Evolutionary conservation across 2,113 vertebrate genomes (phyloP).

Genomic region (Eupsittula cactorum): DNA sequence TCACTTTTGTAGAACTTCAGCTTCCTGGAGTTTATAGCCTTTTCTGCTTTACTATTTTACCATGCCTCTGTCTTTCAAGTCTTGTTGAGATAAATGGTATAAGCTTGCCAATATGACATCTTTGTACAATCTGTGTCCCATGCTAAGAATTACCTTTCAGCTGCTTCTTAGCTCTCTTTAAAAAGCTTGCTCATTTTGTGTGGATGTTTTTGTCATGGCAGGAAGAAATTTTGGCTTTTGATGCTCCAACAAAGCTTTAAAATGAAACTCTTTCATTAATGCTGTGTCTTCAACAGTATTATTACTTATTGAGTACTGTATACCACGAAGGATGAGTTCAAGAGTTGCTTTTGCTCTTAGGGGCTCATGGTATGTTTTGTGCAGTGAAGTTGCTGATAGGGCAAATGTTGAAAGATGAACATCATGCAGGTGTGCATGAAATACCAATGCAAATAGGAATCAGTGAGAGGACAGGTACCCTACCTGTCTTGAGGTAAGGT

Average conservation of each 20-base stretch:
- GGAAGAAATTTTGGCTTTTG: neutral
- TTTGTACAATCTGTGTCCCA: neutral
- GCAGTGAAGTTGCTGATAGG: neutral
- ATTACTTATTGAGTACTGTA: neutral
- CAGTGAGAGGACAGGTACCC: neutral
- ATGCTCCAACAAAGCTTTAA: neutral
- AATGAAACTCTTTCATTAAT: neutral
- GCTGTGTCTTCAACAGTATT: neutral
- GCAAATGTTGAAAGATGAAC: neutral
- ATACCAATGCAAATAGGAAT: neutral
- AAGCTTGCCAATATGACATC: neutral
- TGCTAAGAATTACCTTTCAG: neutral
- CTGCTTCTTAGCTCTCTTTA: neutral
- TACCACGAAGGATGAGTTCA: neutral
- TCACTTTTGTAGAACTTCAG: neutral
- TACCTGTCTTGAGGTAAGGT: neutral
- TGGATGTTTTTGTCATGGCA: neutral
- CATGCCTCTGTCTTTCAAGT: neutral
- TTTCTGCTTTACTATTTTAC: neutral
- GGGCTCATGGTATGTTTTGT: neutral
- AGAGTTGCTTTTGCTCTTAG: neutral
- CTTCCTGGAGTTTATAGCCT: neutral
- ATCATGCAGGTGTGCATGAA: fast-evolving
- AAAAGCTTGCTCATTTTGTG: neutral
- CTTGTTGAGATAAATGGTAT: neutral